Percentiles rank a stretch among this genome's conserved stretches.
Conservation (phyloP, 1,140 invertebrate genomes). For the Zophobas morio region DNA sequence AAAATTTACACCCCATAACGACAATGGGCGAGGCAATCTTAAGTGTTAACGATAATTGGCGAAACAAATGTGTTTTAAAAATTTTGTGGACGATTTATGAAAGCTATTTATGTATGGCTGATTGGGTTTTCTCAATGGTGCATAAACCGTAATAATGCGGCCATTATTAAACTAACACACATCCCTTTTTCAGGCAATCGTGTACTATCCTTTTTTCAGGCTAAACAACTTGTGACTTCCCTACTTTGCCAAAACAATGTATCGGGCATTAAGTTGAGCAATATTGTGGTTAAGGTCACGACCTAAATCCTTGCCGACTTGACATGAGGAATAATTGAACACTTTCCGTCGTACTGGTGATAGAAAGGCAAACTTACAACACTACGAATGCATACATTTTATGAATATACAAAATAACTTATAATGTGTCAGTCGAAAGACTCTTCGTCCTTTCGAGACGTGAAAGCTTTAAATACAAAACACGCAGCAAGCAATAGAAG, state of each 20-base stretch:
- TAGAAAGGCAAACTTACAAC: neutral
- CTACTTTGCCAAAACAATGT: constrained; percentile 17
- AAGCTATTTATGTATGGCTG: neutral
- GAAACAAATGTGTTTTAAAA: too few species aligned
- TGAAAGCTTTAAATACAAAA: too few species aligned
- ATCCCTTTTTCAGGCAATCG: constrained; percentile 1
- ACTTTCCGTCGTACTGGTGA: neutral
- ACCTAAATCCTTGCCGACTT: constrained; percentile 31
- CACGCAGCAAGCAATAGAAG: too few species aligned
- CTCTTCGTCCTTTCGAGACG: too few species aligned
- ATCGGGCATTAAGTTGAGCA: constrained; percentile 24
- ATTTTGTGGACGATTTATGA: too few species aligned
- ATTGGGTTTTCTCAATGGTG: constrained; percentile 1
- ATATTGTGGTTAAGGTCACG: constrained; percentile 33
- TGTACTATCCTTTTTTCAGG: neutral
- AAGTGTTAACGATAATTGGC: too few species aligned
- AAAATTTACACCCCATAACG: too few species aligned
- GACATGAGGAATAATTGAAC: constrained; percentile 18
- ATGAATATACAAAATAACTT: too few species aligned
- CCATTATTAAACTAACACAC: neutral
- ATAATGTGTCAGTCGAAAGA: too few species aligned
- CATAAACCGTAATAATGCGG: neutral
- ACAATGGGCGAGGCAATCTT: too few species aligned
- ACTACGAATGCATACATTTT: too few species aligned
- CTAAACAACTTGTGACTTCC: constrained; percentile 9